Evolutionary conservation across 2,113 vertebrate species (phyloP).

Genomic region (Heterocephalus glaber): DNA sequence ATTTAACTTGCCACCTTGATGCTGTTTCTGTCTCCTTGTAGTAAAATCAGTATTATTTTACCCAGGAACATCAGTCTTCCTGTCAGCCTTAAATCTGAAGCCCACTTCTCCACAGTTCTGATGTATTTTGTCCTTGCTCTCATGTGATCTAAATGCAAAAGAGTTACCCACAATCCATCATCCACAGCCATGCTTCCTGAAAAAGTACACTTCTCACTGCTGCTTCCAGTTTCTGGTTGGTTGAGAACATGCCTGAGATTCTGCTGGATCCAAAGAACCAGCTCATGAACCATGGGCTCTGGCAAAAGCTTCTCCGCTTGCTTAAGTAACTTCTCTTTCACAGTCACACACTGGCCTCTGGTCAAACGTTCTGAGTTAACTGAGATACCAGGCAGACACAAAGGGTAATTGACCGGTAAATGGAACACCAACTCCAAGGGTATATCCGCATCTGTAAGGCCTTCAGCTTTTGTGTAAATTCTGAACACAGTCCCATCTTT

Average conservation of each 20-base stretch:
- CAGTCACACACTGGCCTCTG: constrained; percentile 84
- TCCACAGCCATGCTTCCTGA: constrained; percentile 63
- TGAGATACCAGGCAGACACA: constrained; percentile 85
- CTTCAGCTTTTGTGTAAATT: constrained; percentile 86
- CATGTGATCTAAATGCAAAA: constrained; percentile 93
- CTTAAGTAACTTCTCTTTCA: constrained; percentile 85
- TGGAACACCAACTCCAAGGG: constrained; percentile 88
- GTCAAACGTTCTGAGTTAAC: constrained; percentile 88
- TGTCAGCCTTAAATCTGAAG: constrained; percentile 86
- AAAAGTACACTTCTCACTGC: constrained; percentile 62
- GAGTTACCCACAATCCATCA: constrained; percentile 83
- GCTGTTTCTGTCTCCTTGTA: constrained; percentile 88
- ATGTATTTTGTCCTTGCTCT: constrained; percentile 90
- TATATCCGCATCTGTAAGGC: constrained; percentile 77
- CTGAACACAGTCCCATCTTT: constrained; percentile 85
- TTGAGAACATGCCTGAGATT: constrained; percentile 83
- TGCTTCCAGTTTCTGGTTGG: constrained; percentile 53
- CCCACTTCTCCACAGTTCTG: constrained; percentile 90
- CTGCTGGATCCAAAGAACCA: constrained; percentile 90
- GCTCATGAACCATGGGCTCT: constrained; percentile 89
- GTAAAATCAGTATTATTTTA: constrained; percentile 90
- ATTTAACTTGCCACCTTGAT: constrained; percentile 88
- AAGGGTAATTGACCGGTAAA: constrained; percentile 88
- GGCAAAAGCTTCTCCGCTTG: constrained; percentile 84
- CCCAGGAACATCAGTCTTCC: constrained; percentile 92